A percentile compares a stretch with the other conserved stretches of the same genome.
These are phyloP conservation scores for Hymenochirus boettgeri DNA, from an alignment of 2,113 vertebrate species.

Conservation along the genomic window DNA sequence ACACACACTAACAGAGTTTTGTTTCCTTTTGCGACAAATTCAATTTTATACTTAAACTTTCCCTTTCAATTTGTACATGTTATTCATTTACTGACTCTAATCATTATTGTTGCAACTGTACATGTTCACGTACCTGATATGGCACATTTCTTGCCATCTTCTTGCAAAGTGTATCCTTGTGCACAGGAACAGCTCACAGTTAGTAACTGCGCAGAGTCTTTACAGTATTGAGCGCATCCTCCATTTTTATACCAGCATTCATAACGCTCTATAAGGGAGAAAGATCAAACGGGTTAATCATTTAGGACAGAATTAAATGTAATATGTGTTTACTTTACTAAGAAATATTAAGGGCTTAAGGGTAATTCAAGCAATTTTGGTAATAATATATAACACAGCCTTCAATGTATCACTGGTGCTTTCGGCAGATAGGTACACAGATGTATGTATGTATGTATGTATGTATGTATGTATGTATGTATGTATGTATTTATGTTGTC, in stretches of 20 bases:
- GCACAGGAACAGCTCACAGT: conserved; percentile 56
- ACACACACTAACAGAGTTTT: no score
- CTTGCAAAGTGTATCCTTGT: conserved; percentile 51
- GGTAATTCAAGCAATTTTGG: no score
- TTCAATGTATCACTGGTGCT: no score
- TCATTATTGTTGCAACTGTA: not conserved
- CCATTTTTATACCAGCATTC: conserved; percentile 69
- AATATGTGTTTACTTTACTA: no score
- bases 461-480: no score
- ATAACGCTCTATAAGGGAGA: conserved; percentile 46
- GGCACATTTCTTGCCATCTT: conserved; percentile 53
- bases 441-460: no score
- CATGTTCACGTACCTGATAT: conserved; percentile 48
- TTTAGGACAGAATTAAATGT: no score
- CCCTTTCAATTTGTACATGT: not conserved
- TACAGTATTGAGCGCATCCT: conserved; percentile 68
- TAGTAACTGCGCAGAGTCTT: conserved; percentile 32
- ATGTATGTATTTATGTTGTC: no score
- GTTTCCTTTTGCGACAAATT: no score
- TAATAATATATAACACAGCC: no score
- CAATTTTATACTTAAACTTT: not conserved
- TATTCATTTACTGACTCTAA: not conserved
- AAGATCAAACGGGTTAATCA: not conserved
- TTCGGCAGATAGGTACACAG: no score
- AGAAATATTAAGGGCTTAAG: no score